Evolutionary conservation across 2,888 invertebrate genomes (phyloP).

Genomic region (Chirona hameri): DNA sequence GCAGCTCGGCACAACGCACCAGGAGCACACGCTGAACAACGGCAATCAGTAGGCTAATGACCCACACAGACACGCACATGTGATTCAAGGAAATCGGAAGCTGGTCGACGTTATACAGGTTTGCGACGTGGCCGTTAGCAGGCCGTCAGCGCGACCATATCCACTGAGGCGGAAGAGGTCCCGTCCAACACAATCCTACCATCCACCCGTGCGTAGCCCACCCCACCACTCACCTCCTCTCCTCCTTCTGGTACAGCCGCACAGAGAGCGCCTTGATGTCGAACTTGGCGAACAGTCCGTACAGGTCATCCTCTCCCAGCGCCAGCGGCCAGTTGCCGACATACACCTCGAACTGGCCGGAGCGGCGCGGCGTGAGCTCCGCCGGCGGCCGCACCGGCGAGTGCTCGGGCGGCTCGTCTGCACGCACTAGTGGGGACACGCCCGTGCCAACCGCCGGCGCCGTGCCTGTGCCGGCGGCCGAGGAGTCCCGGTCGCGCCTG

Average conservation of each 20-base stretch:
- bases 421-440: not conserved
- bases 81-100: not conserved
- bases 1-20: no score
- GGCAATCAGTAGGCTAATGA: not conserved
- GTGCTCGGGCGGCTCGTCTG: not conserved
- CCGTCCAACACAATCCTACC: not conserved
- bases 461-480: not conserved
- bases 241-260: constrained; percentile 5
- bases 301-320: not conserved
- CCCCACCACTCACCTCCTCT: not conserved
- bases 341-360: not conserved
- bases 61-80: no score
- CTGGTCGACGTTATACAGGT: not conserved
- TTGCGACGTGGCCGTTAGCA: not conserved
- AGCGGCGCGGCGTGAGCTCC: no score
- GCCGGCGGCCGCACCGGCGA: not conserved
- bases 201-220: no score
- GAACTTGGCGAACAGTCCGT: not conserved
- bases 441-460: not conserved
- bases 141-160: not conserved
- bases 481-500: not conserved
- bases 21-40: not conserved
- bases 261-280: not conserved
- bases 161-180: not conserved
- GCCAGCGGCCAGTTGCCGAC: constrained; percentile 7